Evolutionary conservation across 2,113 vertebrate genomes (phyloP), one percentile per base, ranked within the genome.

Genomic region (Ptilonorhynchus violaceus): DNA sequence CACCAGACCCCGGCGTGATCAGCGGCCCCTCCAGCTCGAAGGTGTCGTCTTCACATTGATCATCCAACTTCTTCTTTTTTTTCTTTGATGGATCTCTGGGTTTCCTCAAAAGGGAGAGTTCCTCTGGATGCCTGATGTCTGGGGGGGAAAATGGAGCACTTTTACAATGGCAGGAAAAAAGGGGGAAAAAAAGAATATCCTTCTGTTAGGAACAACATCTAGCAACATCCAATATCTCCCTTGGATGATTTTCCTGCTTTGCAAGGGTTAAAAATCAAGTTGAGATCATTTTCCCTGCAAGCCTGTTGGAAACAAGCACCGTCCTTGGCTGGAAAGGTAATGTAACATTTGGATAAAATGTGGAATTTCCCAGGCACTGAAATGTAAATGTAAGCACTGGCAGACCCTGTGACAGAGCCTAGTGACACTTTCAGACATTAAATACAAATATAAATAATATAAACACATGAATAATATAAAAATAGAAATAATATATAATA

Each of bases 51-150:
- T 99, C 99, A 6, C 93, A 97, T 28, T 99, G 99, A 78, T 99
- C 99, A 46, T 98, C 98, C 88, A 98, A 59, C 89, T 99, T 98
- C 98, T 99, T 99, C 98, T 99, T 99, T 98, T 99, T 99, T 97
- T 99, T 99, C 98, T 99, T 99, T 15, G 99, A 99, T 7, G 99
- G 99, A 97, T 99, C 99, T 93, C 99, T 98, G 81, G 99, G 99
- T 97, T 99, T 99, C 95, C 99, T 99, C 96, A 99, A 98, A 67
- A 99, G 98, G 84, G 99, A 99, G 68, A 99, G 98, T 93, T 99
- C 99, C 98, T 99, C 99, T 66, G 99, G 99, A 92, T 99, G 99
- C 92, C 99, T 98, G 97, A 99, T 99, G 95, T 99, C 99, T 99
- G 95, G 46, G 67, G 78, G 72, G 81, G 53, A 39, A 72, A 96